Evolutionary conservation across 2,888 invertebrate species (phyloP).

Genomic region (Lymantria dispar): DNA sequence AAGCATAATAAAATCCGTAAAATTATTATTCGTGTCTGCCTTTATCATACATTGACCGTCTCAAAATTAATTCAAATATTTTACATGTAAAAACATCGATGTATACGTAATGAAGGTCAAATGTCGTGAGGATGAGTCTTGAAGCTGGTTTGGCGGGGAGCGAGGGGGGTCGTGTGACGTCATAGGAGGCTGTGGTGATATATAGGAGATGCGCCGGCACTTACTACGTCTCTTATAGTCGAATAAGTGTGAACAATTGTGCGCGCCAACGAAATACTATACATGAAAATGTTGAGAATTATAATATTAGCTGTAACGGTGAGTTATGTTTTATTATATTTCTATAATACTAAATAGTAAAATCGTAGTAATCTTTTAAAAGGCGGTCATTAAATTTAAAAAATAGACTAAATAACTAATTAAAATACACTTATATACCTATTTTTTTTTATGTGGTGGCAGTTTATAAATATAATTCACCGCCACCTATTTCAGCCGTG

Average conservation of each 20-base stretch:
- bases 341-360: no score
- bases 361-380: no score
- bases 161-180: slow-evolving; percentile 53
- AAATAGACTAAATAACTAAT: no score
- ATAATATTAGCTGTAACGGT: slow-evolving; percentile 60
- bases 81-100: slow-evolving; percentile 38
- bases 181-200: slow-evolving; percentile 69
- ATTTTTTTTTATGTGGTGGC: no score
- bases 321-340: slow-evolving; percentile 33
- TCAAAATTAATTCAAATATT: slow-evolving; percentile 19
- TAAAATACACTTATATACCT: no score
- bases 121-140: slow-evolving; percentile 61
- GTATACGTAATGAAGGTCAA: slow-evolving; percentile 55
- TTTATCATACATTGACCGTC: slow-evolving; percentile 33
- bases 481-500: no score
- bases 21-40: no score
- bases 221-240: slow-evolving; percentile 52
- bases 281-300: slow-evolving; percentile 56
- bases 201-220: slow-evolving; percentile 70
- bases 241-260: slow-evolving; percentile 49
- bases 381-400: no score
- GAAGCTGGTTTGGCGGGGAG: slow-evolving; percentile 53
- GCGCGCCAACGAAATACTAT: slow-evolving; percentile 39
- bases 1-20: no score
- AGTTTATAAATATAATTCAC: no score